Evolutionary conservation across 2,797 vertebrate genomes (phyloP), one percentile per base, ranked within the genome.

Genomic region (Gymnothorax reevesii): DNA sequence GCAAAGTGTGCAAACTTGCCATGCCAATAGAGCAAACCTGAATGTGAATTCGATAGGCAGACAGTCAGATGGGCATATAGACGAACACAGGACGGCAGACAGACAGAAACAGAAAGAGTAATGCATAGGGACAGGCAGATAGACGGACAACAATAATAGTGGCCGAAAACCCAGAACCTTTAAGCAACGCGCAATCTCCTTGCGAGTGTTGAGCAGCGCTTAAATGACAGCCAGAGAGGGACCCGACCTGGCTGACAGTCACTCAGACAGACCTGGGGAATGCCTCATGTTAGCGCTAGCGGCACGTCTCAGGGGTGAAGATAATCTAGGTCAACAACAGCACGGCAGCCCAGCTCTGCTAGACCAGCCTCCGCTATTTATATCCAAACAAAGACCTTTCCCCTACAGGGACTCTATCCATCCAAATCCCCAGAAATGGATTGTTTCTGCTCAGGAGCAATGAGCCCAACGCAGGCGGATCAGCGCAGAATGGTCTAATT

Each of bases 381-480:
- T 94, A 95, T 90, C 87, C 91, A 91, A 95, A 93, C 94, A 94
- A 93, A 90, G 92, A 91, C 91, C 92, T 93, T 91, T 91, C 90
- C 90, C 57, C 91, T 87, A 90, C 87, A 89, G 89, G 92, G 91
- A 91, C 71, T 52, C 80, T 57, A 90, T 87, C 88, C 86, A 57
- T 84, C 86, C 87, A 93, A 92, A 93, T 93, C 92, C 91, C 88
- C 86, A 88, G 87, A 87, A 89, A 92, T 90, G 86, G 87, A 86
- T 85, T 62, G 83, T 84, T 84, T 62, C 42, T 62, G 49, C 20
- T 13, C 82, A 55, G 57, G n/a, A 33, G n/a, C 13, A 25, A 42
- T 42, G 33, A 33, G 82, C 55, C n/a, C 17, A 4, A 4, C 57
- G 54, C 25, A 80, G 75, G 25, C 80, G 82, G 22, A 86, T 84